A percentile compares a stretch with the other conserved stretches of the same genome.
Evolutionary conservation across 2,113 vertebrate genomes (phyloP).

Genomic region (Aegotheles bennettii): DNA sequence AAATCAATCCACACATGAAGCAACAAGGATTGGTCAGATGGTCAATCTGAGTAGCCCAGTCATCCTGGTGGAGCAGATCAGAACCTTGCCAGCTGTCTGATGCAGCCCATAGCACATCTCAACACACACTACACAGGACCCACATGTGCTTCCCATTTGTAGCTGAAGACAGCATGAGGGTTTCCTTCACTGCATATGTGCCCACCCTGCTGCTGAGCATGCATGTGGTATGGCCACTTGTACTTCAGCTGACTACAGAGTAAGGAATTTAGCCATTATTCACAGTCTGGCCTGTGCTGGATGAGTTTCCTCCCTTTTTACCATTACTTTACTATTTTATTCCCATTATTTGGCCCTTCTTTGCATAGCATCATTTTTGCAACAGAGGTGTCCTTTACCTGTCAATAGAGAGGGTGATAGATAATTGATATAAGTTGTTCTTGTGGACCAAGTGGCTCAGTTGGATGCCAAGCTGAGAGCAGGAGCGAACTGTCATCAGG

Average conservation of each 20-base stretch:
- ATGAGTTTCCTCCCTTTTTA: not conserved
- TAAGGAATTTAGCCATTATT: not conserved
- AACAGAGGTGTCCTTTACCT: not conserved
- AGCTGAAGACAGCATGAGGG: not conserved
- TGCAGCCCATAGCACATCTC: too few relatives aligned
- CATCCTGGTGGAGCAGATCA: too few relatives aligned
- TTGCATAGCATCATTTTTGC: not conserved
- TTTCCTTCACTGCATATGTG: not conserved
- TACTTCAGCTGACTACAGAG: not conserved
- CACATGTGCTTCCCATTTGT: too few relatives aligned
- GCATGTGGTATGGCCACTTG: fast-evolving
- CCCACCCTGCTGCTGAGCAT: not conserved
- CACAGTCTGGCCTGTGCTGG: not conserved
- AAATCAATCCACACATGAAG: too few relatives aligned
- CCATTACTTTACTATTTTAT: not conserved
- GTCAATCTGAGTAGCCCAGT: too few relatives aligned
- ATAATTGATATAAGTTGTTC: not conserved
- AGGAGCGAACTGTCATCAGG: not conserved
- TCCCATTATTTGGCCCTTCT: not conserved
- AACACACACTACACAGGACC: not conserved
- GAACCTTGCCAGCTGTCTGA: not conserved
- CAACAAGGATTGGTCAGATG: too few relatives aligned
- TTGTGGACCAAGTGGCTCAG: not conserved
- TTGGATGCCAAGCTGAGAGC: not conserved
- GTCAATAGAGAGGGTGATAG: not conserved